These are phyloP conservation scores for Clanis bilineata DNA, from an alignment of 2,888 invertebrate genomes.

Conservation along the genomic window DNA sequence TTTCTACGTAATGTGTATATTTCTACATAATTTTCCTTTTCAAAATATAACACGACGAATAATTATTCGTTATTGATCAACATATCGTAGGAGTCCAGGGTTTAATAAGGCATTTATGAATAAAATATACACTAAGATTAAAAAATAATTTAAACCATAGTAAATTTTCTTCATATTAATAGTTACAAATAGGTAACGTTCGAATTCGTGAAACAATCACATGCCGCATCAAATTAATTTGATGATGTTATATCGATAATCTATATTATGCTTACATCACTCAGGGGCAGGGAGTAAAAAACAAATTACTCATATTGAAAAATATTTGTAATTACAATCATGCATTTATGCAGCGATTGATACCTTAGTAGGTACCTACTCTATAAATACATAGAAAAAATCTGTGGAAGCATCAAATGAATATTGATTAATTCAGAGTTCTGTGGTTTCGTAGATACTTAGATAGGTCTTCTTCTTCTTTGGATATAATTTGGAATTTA, in stretches of 20 bases:
- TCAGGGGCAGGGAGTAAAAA: neutral
- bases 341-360: neutral
- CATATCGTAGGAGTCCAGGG: neutral
- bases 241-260: neutral
- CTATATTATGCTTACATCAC: neutral
- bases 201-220: neutral
- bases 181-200: too few relatives aligned
- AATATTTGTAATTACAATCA: neutral
- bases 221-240: neutral
- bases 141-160: neutral
- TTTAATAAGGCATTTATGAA: neutral
- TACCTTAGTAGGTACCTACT: too few relatives aligned
- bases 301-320: neutral
- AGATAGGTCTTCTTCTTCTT: too few relatives aligned
- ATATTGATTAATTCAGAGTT: too few relatives aligned
- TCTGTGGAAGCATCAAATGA: too few relatives aligned
- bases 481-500: too few relatives aligned
- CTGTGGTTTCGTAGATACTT: too few relatives aligned
- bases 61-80: neutral
- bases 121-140: too few relatives aligned
- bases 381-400: too few relatives aligned
- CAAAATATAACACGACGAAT: neutral
- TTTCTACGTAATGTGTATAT: too few relatives aligned
- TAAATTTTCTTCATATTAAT: too few relatives aligned
- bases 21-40: neutral